These are phyloP conservation scores for Herpetotheres cachinnans DNA, from an alignment of 2,113 vertebrate species.

Conservation along the genomic window DNA sequence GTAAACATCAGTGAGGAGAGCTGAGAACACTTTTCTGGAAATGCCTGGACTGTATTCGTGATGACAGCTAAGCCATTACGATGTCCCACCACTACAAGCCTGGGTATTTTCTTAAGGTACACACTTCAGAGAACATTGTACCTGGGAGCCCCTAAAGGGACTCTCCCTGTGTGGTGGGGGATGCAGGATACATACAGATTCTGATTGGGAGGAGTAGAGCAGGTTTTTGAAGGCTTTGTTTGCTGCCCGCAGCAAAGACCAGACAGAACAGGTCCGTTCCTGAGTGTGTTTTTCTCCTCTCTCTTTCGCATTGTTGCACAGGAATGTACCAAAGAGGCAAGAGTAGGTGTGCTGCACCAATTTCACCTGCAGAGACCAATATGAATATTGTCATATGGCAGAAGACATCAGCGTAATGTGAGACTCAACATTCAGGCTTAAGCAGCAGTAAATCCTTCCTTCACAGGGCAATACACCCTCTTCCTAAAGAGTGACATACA, in stretches of 20 bases:
- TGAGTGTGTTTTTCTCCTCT: slow-evolving; percentile 90
- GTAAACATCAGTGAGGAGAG: neutral
- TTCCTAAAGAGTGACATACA: neutral
- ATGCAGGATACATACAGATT: slow-evolving; percentile 82
- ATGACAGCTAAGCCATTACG: rapidly evolving
- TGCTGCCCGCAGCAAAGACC: slow-evolving; percentile 92
- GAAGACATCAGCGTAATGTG: neutral
- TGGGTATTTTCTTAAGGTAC: neutral
- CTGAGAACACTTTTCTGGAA: neutral
- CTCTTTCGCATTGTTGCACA: slow-evolving; percentile 97
- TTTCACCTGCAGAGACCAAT: slow-evolving; percentile 83
- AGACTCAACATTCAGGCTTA: neutral
- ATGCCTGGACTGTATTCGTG: rapidly evolving
- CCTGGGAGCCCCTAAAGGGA: neutral
- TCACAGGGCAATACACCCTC: neutral
- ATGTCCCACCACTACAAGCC: neutral
- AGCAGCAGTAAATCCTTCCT: neutral
- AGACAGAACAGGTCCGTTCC: slow-evolving; percentile 94
- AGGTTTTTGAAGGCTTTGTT: slow-evolving; percentile 95
- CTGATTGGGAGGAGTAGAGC: slow-evolving; percentile 93
- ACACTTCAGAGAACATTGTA: rapidly evolving
- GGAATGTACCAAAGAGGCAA: slow-evolving; percentile 97
- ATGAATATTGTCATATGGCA: neutral
- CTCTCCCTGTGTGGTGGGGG: neutral
- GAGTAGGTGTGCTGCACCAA: slow-evolving; percentile 98